Evolutionary conservation across 2,113 vertebrate species (phyloP), one percentile per base, ranked within the genome.

Genomic region (Romanogobio albipinnatus): DNA sequence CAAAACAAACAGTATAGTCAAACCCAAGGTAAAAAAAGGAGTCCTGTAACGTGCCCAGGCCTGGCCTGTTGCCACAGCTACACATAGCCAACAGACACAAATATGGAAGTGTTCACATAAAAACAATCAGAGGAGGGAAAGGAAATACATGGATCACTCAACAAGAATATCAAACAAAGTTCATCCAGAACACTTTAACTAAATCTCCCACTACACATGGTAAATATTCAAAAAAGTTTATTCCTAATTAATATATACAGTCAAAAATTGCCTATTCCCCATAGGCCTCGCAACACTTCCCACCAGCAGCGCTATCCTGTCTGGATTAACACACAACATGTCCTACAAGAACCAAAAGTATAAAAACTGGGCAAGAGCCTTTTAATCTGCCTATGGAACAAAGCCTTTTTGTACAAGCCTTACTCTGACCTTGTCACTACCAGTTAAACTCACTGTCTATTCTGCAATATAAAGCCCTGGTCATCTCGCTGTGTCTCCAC

Each of bases 341-440:
- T 97, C 96, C 90, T 87, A 97, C 97, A 97, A 96, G 95, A 96
- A 96, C 95, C 95, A 95, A 96, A 97, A 97, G 96, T 97, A 95
- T 96, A 96, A 96, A 96, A 98, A 96, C 95, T 95, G 95, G 94
- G 94, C 95, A 94, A 95, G 95, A 96, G 94, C 95, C 95, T 94
- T 97, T 96, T 98, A 97, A 97, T 97, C 96, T 96, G 96, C 95
- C 96, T 94, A 93, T 94, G 94, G 95, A 97, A 97, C 96, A 97
- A 97, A 97, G 94, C 91, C 92, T 92, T 94, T 85, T 94, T 93
- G 92, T 93, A 93, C 91, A 93, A 92, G 95, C 95, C 95, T 95
- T 87, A 93, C 95, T 93, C 95, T 97, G 97, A 98, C 97, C 97
- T 96, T 97, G 97, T 99, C 98, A 97, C 95, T 95, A 94, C 90